phyloP scores from a whole-genome alignment of 2,113 vertebrate species.

The Cheilinus undulatus region DNA sequence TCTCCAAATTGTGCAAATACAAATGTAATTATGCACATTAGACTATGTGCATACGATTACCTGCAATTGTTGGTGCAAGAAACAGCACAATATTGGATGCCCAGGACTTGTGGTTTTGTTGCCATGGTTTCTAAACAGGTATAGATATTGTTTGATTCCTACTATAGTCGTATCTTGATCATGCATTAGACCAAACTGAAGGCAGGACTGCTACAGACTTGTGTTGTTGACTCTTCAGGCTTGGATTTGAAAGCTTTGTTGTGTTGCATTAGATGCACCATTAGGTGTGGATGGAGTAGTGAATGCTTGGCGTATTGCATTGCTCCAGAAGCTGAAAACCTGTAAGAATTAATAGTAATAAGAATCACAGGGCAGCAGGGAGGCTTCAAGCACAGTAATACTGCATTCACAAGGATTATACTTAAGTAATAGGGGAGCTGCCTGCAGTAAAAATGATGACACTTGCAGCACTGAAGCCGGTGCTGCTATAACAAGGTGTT shows the following conservation, averaged over 20 bases:
- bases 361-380: conserved; percentile 7
- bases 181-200: neutral
- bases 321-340: conserved; percentile 1
- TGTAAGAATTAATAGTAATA: neutral
- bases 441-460: conserved; percentile 60
- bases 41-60: too few relatives aligned
- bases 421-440: conserved; percentile 51
- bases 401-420: conserved; percentile 53
- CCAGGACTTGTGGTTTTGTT: too few relatives aligned
- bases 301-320: neutral
- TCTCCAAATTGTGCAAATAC: too few relatives aligned
- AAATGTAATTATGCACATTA: too few relatives aligned
- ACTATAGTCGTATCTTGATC: too few relatives aligned
- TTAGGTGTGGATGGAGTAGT: conserved; percentile 1
- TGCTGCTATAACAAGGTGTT: conserved; percentile 43
- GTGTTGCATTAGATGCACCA: neutral
- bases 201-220: conserved; percentile 8
- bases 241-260: neutral
- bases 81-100: too few relatives aligned
- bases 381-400: conserved; percentile 22
- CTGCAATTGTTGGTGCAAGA: too few relatives aligned
- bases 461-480: conserved; percentile 32
- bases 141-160: too few relatives aligned
- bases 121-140: too few relatives aligned
- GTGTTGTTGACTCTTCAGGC: neutral